Percentiles rank a stretch among this genome's conserved stretches.
Conservation (phyloP, 23 tunicate species). For the Ascidia mentula region DNA sequence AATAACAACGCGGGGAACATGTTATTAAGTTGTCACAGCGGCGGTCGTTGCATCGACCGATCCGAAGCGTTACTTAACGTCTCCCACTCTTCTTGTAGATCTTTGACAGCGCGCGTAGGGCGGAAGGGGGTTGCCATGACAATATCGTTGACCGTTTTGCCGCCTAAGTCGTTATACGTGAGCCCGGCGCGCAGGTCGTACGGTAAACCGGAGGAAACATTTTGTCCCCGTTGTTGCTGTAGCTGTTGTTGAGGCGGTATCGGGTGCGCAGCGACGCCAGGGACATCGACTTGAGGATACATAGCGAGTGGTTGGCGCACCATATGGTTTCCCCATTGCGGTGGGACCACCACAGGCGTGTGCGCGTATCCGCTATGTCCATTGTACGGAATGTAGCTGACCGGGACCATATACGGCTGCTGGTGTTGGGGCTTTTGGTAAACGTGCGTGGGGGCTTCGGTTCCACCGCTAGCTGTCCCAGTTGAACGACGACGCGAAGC, state of each 20-base stretch:
- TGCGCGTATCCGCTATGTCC: slow-evolving; percentile 37
- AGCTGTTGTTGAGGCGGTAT: slow-evolving; percentile 1
- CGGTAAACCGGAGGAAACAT: slow-evolving; percentile 16
- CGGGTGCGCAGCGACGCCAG: not conserved
- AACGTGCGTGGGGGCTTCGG: not conserved
- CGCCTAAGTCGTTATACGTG: not conserved
- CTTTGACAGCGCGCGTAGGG: slow-evolving; percentile 4
- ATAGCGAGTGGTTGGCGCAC: slow-evolving; percentile 32
- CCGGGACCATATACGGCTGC: slow-evolving; percentile 48
- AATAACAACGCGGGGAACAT: not conserved
- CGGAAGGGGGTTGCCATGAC: not conserved
- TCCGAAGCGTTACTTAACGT: slow-evolving; percentile 65
- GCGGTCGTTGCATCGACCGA: slow-evolving; percentile 34
- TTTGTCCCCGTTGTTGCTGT: slow-evolving; percentile 7
- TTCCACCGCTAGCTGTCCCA: not conserved
- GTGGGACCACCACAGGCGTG: slow-evolving; percentile 34
- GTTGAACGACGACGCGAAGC: slow-evolving; percentile 22
- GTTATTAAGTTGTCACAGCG: not conserved
- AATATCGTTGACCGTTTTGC: not conserved
- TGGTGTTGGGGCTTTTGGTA: no score
- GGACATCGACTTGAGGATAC: slow-evolving; percentile 30
- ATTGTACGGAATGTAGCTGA: slow-evolving; percentile 41
- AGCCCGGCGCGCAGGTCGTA: slow-evolving; percentile 6
- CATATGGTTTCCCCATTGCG: slow-evolving; percentile 62
- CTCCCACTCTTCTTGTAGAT: slow-evolving; percentile 71